Base-by-base conservation (phyloP, 1,140 invertebrate species). In the Drosophila teissieri region DNA sequence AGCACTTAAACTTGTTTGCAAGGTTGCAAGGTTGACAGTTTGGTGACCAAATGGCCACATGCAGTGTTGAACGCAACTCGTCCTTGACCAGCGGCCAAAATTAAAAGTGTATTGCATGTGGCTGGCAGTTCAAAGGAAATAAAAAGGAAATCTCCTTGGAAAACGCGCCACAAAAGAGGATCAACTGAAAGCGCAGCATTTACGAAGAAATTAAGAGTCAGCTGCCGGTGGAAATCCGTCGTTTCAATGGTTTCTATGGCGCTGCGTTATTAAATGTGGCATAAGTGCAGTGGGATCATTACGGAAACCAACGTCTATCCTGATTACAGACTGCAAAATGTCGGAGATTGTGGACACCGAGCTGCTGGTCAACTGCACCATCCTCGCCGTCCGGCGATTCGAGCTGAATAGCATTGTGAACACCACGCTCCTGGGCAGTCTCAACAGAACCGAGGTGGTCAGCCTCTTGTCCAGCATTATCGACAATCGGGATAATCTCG, bases 291-390 rank as follows among this genome's bases (percentile, higher is more conserved):
- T 39, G 27, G 31, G 12, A 60, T 44, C 61, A 77, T 85, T 85
- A 78, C 65, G 83, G 53, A 88, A 73, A 31, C n/a, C n/a, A 15
- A 31, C 19, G 4, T 11, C 22, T 14, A 31, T 19, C 34, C 24
- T 3, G 22, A 48, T 22, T 7, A 24, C 49, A 36, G 17, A 4
- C 5, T 15, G 42, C 15, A 89, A 73, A 55, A 92, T 92, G 91
- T 82, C 85, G 56, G 91, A 92, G 72, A 82, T 86, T 58, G 89
- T 92, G 51, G 91, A 92, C 74, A 92, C 89, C 8, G 91, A 92
- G 54, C 61, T 92, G 45, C 48, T 92, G 64, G 91, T 92, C 37
- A 92, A 92, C 67, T 92, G 91, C 80, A 92, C 91, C 55, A 88
- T 92, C 24, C 78, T 92, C 2, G 91, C 91, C 17, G 89, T 92